These are phyloP conservation scores for Serranus cabrilla DNA, from an alignment of 2,797 vertebrate genomes.

Conservation along the genomic window DNA sequence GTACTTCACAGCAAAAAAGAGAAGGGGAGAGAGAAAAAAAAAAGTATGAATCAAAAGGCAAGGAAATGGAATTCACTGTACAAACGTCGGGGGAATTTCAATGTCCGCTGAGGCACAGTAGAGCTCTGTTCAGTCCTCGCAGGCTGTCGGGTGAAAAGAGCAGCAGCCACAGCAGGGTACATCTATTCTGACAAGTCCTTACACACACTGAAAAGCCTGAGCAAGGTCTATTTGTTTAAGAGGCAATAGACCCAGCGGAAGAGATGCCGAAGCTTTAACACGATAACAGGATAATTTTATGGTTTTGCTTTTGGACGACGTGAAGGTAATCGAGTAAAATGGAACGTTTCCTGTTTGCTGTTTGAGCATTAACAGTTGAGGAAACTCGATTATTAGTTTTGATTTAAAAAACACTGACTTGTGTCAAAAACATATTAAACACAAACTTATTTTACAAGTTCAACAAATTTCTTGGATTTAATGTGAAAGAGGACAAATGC, in stretches of 20 bases:
- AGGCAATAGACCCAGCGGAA: conserved; percentile 53
- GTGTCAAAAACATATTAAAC: not conserved
- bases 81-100: conserved; percentile 77
- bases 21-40: conserved; percentile 10
- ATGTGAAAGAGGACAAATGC: conserved; percentile 9
- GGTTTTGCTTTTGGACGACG: conserved; percentile 33
- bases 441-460: not conserved
- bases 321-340: conserved; percentile 18
- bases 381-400: conserved; percentile 27
- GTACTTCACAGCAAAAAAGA: conserved; percentile 69
- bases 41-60: conserved; percentile 77
- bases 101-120: conserved; percentile 76
- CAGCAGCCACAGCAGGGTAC: conserved; percentile 74
- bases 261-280: conserved; percentile 57
- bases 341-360: conserved; percentile 36
- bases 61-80: conserved; percentile 83
- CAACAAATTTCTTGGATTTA: conserved; percentile 7
- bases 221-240: conserved; percentile 75
- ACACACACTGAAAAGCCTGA: conserved; percentile 64
- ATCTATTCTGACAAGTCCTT: conserved; percentile 75
- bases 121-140: conserved; percentile 75
- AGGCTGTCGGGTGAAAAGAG: conserved; percentile 72
- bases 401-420: conserved; percentile 8
- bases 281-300: conserved; percentile 57
- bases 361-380: conserved; percentile 24